Conservation (phyloP, 1,140 invertebrate species). For the Drosophila bipectinata region DNA sequence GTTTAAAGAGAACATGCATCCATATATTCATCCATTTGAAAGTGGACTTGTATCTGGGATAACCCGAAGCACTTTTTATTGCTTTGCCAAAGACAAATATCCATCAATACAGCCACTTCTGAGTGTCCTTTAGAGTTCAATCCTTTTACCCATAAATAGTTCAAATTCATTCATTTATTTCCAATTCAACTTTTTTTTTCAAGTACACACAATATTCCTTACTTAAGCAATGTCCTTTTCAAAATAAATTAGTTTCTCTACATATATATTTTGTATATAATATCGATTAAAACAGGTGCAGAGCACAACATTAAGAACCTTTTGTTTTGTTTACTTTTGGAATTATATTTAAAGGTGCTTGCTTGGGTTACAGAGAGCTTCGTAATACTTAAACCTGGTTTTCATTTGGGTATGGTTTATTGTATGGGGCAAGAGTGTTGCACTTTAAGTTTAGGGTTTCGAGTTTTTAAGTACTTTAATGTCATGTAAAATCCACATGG, state of each 20-base stretch:
- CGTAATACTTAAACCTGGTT: constrained; percentile 57
- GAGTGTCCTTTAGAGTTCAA: too few species aligned
- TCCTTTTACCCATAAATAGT: not conserved
- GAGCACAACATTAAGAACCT: constrained; percentile 41
- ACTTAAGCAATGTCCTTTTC: constrained; percentile 30
- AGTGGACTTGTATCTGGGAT: constrained; percentile 7
- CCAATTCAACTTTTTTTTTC: constrained; percentile 19
- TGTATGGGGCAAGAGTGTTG: constrained; percentile 23
- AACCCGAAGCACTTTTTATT: not conserved
- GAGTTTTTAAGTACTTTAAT: constrained; percentile 16
- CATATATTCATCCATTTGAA: constrained; percentile 28
- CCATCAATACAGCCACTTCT: too few species aligned
- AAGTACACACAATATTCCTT: constrained; percentile 32
- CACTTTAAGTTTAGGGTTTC: not conserved
- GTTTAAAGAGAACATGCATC: constrained; percentile 28
- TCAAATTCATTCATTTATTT: constrained; percentile 33
- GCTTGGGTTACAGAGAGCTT: constrained; percentile 28
- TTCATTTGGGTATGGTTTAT: constrained; percentile 6
- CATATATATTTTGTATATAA: constrained; percentile 35
- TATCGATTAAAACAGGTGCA: constrained; percentile 47
- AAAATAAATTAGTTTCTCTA: constrained; percentile 41
- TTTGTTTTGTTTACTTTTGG: constrained; percentile 42
- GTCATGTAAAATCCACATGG: constrained; percentile 42
- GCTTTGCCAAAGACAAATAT: not conserved
- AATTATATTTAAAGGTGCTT: constrained; percentile 50